Evolutionary conservation across 2,888 invertebrate genomes (phyloP).

Genomic region (Hirtodrosophila duncani): DNA sequence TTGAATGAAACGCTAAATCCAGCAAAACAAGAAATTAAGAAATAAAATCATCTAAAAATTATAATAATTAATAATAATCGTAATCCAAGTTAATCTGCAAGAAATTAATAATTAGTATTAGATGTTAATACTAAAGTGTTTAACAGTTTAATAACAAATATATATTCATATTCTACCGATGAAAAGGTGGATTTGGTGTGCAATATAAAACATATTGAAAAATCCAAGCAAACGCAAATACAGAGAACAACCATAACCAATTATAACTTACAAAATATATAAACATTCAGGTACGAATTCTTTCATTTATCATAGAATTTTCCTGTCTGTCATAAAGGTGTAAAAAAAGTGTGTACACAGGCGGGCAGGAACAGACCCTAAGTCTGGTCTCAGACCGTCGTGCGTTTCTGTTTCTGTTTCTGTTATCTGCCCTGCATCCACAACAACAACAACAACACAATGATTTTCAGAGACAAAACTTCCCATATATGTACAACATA

Average conservation of each 20-base stretch:
- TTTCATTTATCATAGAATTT: constrained; percentile 5
- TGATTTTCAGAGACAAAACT: constrained; percentile 16
- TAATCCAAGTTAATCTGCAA: too few relatives aligned
- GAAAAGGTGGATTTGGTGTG: constrained; percentile 52
- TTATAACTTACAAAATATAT: constrained; percentile 37
- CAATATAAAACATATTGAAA: constrained; percentile 32
- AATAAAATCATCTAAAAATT: constrained; percentile 21
- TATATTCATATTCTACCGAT: constrained; percentile 10
- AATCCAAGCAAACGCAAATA: constrained; percentile 30
- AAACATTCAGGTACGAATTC: constrained; percentile 7
- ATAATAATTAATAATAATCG: constrained; percentile 15
- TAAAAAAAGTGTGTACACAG: constrained; percentile 19
- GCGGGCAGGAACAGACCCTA: too few relatives aligned
- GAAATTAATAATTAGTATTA: constrained; percentile 43
- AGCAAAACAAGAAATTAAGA: constrained; percentile 24
- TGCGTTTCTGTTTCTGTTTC: too few relatives aligned
- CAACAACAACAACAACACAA: constrained; percentile 28
- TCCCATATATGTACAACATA: constrained; percentile 18
- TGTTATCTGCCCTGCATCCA: neutral
- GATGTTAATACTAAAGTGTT: constrained; percentile 49
- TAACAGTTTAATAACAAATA: constrained; percentile 53
- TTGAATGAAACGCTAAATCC: constrained; percentile 50
- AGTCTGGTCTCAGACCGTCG: too few relatives aligned
- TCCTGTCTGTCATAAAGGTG: constrained; percentile 29
- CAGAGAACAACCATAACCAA: constrained; percentile 26